These are phyloP conservation scores for Hydrolagus affinis DNA, from an alignment of 2,113 vertebrate genomes.

Conservation along the genomic window DNA sequence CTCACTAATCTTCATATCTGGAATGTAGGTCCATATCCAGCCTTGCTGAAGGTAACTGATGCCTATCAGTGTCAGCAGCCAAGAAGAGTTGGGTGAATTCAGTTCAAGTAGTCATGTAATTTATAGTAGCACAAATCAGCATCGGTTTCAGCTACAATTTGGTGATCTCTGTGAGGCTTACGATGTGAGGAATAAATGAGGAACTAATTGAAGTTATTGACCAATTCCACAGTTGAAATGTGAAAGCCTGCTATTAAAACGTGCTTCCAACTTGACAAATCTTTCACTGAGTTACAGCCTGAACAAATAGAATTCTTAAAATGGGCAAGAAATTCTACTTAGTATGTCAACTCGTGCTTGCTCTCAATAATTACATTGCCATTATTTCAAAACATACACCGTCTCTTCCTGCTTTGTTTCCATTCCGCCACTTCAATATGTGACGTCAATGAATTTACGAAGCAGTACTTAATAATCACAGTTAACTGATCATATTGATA, in stretches of 20 bases:
- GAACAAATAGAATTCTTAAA: background rate
- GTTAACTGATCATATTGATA: background rate
- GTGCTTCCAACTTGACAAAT: background rate
- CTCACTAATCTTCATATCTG: background rate
- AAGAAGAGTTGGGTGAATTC: no score
- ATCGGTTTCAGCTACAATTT: background rate
- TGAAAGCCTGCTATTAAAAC: background rate
- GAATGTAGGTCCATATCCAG: background rate
- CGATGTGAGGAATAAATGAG: background rate
- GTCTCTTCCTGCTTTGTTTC: background rate
- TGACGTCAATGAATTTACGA: background rate
- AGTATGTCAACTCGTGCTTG: background rate
- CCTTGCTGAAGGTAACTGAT: background rate
- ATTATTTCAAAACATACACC: background rate
- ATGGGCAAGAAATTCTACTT: no score
- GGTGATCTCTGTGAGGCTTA: background rate
- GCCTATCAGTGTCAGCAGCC: background rate
- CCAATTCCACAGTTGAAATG: background rate
- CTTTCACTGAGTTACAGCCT: background rate
- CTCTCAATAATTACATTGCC: background rate
- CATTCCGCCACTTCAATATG: background rate
- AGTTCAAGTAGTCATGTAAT: background rate
- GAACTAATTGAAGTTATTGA: background rate
- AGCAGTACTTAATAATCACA: slow-evolving; percentile 3
- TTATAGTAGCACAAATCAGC: background rate